phyloP scores from a whole-genome alignment of 1,140 invertebrate genomes.

The Philotrypesis tridentata region DNA sequence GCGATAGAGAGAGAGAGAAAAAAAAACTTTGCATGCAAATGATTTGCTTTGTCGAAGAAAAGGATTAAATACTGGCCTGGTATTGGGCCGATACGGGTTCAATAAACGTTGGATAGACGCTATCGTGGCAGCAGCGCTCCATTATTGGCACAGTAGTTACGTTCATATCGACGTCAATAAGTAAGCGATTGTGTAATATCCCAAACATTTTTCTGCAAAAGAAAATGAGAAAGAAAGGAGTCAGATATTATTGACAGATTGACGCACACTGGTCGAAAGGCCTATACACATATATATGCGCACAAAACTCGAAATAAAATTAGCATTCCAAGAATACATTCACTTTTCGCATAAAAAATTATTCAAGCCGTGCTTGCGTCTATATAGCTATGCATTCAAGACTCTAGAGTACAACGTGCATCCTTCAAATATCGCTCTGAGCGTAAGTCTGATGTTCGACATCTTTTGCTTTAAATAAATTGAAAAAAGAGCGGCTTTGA shows the following conservation, averaged over 20 bases:
- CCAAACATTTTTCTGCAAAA: conserved; percentile 45
- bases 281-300: too few relatives aligned
- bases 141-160: conserved; percentile 46
- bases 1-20: too few relatives aligned
- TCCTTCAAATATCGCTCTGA: too few relatives aligned
- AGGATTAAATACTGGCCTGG: conserved; percentile 37
- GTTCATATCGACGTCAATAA: conserved; percentile 26
- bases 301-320: too few relatives aligned
- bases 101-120: conserved; percentile 41
- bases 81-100: conserved; percentile 40
- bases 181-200: not conserved
- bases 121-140: conserved; percentile 46
- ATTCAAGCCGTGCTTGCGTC: too few relatives aligned
- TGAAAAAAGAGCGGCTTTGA: conserved; percentile 24
- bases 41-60: not conserved
- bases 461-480: not conserved
- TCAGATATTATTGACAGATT: not conserved
- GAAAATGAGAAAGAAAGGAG: not conserved
- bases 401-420: too few relatives aligned
- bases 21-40: not conserved
- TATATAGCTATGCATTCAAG: too few relatives aligned
- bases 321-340: too few relatives aligned
- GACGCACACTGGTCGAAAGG: not conserved
- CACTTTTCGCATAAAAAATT: too few relatives aligned
- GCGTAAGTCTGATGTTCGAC: not conserved